phyloP scores from a whole-genome alignment of 2,888 invertebrate species.

The Noctua comes region DNA sequence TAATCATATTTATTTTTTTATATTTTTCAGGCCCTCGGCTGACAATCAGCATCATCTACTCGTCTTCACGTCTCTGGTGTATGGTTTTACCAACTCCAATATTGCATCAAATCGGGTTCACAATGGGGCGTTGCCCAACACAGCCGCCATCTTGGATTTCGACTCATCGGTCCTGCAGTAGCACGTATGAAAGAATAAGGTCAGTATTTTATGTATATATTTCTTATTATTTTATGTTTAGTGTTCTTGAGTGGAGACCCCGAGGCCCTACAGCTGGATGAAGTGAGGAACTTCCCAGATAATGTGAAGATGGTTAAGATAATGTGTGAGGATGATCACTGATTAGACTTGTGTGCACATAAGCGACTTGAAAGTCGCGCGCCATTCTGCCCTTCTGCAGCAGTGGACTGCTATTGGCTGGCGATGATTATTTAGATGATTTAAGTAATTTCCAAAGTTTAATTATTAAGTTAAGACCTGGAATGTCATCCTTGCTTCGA shows the following conservation, averaged over 20 bases:
- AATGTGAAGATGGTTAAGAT: not conserved
- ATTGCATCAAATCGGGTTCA: not conserved
- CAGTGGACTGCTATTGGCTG: not conserved
- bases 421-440: not conserved
- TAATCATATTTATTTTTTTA: not conserved
- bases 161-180: too few relatives aligned
- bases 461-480: not conserved
- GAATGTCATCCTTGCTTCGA: too few relatives aligned
- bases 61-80: not conserved
- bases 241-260: not conserved
- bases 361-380: not conserved
- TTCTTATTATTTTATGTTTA: not conserved
- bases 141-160: conserved; percentile 21
- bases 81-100: not conserved
- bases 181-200: not conserved
- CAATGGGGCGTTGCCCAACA: not conserved
- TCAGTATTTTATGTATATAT: not conserved
- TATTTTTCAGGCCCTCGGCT: not conserved
- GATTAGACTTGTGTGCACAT: not conserved
- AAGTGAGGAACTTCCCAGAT: not conserved
- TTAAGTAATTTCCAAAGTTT: not conserved
- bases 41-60: not conserved
- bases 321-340: not conserved
- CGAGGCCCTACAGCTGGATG: not conserved
- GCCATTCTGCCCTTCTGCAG: not conserved